phyloP scores from a whole-genome alignment of 1,140 invertebrate species.

The Delia radicum region DNA sequence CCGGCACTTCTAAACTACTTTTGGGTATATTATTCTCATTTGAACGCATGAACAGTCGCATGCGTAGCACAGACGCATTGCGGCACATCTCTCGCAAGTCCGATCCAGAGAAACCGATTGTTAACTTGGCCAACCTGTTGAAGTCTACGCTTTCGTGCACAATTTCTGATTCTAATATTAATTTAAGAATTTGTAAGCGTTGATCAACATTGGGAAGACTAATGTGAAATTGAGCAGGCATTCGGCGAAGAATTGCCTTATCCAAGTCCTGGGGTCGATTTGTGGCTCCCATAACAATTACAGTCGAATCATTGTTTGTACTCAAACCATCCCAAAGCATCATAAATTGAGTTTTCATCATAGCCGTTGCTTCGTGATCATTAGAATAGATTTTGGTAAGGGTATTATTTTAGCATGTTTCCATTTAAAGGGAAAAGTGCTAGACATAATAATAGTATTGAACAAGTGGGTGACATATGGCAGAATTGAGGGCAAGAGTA shows the following conservation, averaged over 20 bases:
- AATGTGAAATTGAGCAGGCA: slow-evolving; percentile 94
- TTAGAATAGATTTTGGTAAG: too few relatives aligned
- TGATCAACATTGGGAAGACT: slow-evolving; percentile 76
- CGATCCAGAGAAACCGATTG: slow-evolving; percentile 88
- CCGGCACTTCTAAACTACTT: not conserved
- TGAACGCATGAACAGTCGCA: slow-evolving; percentile 64
- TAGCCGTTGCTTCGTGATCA: slow-evolving; percentile 97
- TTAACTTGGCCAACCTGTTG: slow-evolving; percentile 69
- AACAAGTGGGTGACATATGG: too few relatives aligned
- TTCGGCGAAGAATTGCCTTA: slow-evolving; percentile 89
- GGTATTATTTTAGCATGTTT: too few relatives aligned
- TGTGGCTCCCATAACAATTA: slow-evolving; percentile 69
- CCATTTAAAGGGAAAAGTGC: too few relatives aligned
- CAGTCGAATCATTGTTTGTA: slow-evolving; percentile 75
- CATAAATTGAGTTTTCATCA: slow-evolving; percentile 97
- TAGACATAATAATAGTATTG: too few relatives aligned
- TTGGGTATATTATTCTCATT: slow-evolving; percentile 26
- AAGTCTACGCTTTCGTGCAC: slow-evolving; percentile 72
- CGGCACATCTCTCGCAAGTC: slow-evolving; percentile 91
- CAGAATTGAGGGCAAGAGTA: too few relatives aligned
- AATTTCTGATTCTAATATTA: slow-evolving; percentile 79
- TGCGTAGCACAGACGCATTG: slow-evolving; percentile 83
- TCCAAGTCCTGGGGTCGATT: slow-evolving; percentile 95
- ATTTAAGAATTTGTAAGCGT: slow-evolving; percentile 73
- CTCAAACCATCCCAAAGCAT: slow-evolving; percentile 85